phyloP scores from a whole-genome alignment of 2,797 vertebrate species.

The Cryptoprocta ferox region DNA sequence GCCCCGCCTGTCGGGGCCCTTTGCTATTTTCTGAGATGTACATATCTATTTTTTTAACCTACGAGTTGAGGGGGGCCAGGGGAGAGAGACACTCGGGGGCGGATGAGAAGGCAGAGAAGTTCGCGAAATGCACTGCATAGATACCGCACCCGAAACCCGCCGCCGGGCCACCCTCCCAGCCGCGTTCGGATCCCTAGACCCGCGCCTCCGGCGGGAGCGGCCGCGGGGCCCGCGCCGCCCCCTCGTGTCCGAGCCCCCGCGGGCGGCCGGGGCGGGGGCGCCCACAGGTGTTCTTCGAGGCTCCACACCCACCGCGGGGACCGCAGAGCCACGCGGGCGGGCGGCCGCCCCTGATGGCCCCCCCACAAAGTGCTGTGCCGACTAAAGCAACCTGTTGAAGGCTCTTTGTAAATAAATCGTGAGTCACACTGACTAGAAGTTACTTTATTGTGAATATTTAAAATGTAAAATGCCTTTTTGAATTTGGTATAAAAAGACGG shows the following conservation, averaged over 20 bases:
- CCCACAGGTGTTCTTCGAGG: background rate
- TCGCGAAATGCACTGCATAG: background rate
- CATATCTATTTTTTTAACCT: conserved; percentile 89
- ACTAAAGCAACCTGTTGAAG: conserved; percentile 81
- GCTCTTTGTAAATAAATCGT: conserved; percentile 93
- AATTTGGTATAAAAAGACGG: conserved; percentile 78
- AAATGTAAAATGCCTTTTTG: conserved; percentile 91
- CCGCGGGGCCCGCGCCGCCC: background rate
- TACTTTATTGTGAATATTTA: conserved; percentile 95
- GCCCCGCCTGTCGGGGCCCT: conserved; percentile 56
- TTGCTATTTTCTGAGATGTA: conserved; percentile 86
- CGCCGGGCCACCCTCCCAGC: too few species aligned
- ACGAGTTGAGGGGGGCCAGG: conserved; percentile 67
- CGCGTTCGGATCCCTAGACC: fast-evolving
- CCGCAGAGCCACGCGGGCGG: background rate
- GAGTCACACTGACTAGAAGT: conserved; percentile 91
- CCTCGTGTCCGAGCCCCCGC: fast-evolving
- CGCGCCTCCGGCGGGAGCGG: fast-evolving
- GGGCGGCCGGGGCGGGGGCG: background rate
- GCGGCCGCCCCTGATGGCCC: background rate
- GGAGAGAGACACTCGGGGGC: background rate
- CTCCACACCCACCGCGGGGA: background rate
- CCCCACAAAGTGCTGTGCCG: conserved; percentile 33
- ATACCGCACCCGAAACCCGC: background rate
- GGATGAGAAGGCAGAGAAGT: background rate